Percentiles rank a stretch among this genome's conserved stretches.
These are phyloP conservation scores for Notarius lentiginosus DNA, from an alignment of 2,113 vertebrate species.

Conservation along the genomic window DNA sequence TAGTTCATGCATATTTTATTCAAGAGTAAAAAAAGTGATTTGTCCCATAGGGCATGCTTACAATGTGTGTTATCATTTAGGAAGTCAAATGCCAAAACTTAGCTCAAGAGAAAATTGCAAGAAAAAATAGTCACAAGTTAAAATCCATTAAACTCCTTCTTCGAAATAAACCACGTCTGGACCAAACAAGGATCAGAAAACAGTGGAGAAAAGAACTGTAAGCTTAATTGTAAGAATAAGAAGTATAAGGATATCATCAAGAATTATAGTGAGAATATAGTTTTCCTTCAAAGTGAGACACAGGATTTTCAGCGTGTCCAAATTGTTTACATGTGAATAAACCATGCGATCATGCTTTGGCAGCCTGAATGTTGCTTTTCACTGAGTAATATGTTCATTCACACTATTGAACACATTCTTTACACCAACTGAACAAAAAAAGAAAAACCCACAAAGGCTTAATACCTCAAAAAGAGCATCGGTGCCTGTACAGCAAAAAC, in stretches of 20 bases:
- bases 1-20: conserved; percentile 88
- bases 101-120: conserved; percentile 76
- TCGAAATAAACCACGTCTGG: conserved; percentile 75
- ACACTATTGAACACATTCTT: conserved; percentile 79
- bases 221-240: conserved; percentile 76
- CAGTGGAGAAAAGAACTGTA: conserved; percentile 72
- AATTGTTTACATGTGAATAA: conserved; percentile 79
- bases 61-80: conserved; percentile 79
- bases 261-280: conserved; percentile 78
- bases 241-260: conserved; percentile 69
- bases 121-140: conserved; percentile 76
- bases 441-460: conserved; percentile 56
- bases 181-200: conserved; percentile 79
- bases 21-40: conserved; percentile 86
- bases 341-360: conserved; percentile 85
- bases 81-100: conserved; percentile 81
- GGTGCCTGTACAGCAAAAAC: conserved; percentile 70
- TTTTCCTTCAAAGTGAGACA: conserved; percentile 78
- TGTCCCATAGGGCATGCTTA: conserved; percentile 87
- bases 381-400: conserved; percentile 84
- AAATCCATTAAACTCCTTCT: conserved; percentile 77
- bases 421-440: conserved; percentile 75
- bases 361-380: conserved; percentile 82
- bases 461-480: conserved; percentile 69
- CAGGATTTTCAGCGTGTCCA: conserved; percentile 72